Conservation (phyloP, 30 jellyfish, hydroid and myxozoan genomes). For the Aurelia coerulea region DNA sequence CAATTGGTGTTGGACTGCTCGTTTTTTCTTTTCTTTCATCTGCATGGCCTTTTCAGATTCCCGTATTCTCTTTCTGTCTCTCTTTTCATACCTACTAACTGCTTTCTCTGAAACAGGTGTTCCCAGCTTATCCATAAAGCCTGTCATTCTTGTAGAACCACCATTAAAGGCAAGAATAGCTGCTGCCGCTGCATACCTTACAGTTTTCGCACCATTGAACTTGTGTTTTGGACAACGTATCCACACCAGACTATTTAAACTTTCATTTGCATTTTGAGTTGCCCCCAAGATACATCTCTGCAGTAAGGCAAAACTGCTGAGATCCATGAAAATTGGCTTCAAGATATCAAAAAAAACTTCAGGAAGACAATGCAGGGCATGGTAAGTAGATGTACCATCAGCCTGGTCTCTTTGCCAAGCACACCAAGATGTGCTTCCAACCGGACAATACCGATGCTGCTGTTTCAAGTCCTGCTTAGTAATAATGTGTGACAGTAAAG, state of each 20-base stretch:
- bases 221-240: slow-evolving; percentile 27
- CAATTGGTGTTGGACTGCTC: neutral
- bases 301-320: slow-evolving; percentile 7
- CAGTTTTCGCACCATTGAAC: slow-evolving; percentile 11
- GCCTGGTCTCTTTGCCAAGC: too few species aligned
- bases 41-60: neutral
- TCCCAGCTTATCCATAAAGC: neutral
- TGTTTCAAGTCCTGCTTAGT: neutral
- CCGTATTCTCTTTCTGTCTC: neutral
- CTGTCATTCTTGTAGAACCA: too few species aligned
- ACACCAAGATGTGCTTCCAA: too few species aligned
- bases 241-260: slow-evolving; percentile 40
- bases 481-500: slow-evolving; percentile 13
- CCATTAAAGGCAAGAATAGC: slow-evolving; percentile 9
- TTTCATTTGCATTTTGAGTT: slow-evolving; percentile 30
- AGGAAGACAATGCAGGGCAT: too few species aligned
- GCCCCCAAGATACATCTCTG: slow-evolving; percentile 32
- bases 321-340: too few species aligned
- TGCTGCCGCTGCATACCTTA: slow-evolving; percentile 37
- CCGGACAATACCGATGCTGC: slow-evolving; percentile 33
- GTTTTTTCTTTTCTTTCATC: neutral
- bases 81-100: too few species aligned
- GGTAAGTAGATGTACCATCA: too few species aligned
- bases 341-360: slow-evolving; percentile 16
- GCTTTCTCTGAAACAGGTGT: neutral